Base-by-base conservation (phyloP, 2,888 invertebrate genomes). In the Parasteatoda lunata region DNA sequence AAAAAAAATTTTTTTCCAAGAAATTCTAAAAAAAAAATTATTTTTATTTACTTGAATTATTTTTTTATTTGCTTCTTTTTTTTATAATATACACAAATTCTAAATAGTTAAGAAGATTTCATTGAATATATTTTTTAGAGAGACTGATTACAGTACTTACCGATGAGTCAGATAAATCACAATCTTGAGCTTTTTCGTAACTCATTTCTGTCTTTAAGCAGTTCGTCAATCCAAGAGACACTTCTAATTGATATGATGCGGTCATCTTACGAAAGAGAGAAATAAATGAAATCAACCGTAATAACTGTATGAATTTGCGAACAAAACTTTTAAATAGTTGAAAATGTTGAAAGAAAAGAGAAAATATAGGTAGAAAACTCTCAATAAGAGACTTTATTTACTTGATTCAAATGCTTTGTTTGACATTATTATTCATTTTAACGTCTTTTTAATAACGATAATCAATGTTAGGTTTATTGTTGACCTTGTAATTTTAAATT, bases 161-260 rank as follows among this genome's bases (percentile, higher is more conserved):
- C 0, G 59, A 30, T 11, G 51, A 51, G 0, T 82, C 76, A 49
- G 59, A 51, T 13, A 52, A 52, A 11, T 77, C 77, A n/a, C 84
- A 85, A 9, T 79, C 65, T 8, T 68, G 51, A 45, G 45, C 84
- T n/a, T 79, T 68, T 30, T 85, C 75, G 64, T 52, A 75, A 5
- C 51, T n/a, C 6, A 79, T 75, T 8, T 85, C 84, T 6, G 9
- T 51, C 64, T 85, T 85, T 59, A 54, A 59, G 75, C 84, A 85
- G 1, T 9, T 51, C 45, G 84, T 85, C 30, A 59, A 51, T 7
- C 64, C 79, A 75, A 85, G 45, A 51, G 66, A 54, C 15, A 77
- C 54, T n/a, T 83, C 54, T 59, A 83, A 8, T 6, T n/a, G 59
- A 8, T 59, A 59, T 5, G 59, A 59, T 4, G 13, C 59, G 30